Evolutionary conservation across 35 echinoderm and acorn worm species (phyloP).

Genomic region (Acanthaster planci): DNA sequence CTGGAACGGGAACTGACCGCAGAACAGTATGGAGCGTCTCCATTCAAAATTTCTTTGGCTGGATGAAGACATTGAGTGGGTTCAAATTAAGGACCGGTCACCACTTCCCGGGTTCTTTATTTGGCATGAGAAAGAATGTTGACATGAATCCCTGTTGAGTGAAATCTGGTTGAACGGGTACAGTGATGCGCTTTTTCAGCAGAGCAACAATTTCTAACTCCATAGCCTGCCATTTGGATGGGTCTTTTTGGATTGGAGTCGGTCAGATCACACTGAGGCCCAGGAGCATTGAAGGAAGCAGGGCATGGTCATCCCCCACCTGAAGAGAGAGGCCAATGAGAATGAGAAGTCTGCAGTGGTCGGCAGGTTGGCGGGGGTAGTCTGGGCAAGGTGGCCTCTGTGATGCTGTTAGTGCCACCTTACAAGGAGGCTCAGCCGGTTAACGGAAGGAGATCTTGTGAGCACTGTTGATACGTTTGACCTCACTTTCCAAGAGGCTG

Average conservation of each 20-base stretch:
- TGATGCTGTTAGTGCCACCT: no score
- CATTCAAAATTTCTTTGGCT: constrained; percentile 38
- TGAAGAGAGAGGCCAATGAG: no score
- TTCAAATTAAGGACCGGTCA: constrained; percentile 42
- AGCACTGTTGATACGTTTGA: no score
- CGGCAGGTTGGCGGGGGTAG: no score
- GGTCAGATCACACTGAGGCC: neutral
- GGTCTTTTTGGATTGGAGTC: neutral
- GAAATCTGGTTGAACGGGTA: neutral
- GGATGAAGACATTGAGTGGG: constrained; percentile 47
- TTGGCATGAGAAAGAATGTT: constrained; percentile 7
- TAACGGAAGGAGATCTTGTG: no score
- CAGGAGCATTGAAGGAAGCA: neutral
- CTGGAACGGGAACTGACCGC: neutral
- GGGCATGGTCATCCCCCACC: no score
- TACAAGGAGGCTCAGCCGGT: no score
- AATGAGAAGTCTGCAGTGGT: no score
- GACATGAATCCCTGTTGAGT: neutral
- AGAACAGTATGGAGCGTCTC: constrained; percentile 44
- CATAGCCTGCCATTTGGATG: neutral
- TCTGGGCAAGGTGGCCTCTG: no score
- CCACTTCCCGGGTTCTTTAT: neutral
- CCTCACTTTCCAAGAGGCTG: no score
- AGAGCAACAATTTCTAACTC: neutral
- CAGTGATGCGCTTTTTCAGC: neutral